Evolutionary conservation across 2,888 invertebrate genomes (phyloP), one percentile per base, ranked within the genome.

Genomic region (Brenthis daphne): DNA sequence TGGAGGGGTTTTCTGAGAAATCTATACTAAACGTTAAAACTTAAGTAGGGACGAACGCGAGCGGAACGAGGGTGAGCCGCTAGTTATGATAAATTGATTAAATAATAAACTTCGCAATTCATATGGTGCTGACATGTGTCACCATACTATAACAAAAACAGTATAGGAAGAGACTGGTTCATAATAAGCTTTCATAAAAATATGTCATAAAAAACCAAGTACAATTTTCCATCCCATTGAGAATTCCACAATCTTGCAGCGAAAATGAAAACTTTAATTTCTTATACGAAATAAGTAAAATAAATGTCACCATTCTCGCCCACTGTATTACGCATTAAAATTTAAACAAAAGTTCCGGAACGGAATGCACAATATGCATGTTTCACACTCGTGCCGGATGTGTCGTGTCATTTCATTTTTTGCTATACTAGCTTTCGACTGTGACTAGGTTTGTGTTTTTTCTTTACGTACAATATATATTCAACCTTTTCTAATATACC

Each of bases 331-430:
- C 66, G 65, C 70, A 68, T 72, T 73, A 72, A 73, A 72, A 68
- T 70, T 70, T 70, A 72, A 70, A 72, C 68, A 69, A 72, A 72
- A 70, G 51, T 65, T 60, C 63, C 68, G 63, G 24, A 24, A 58
- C 58, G 51, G 68, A 67, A 70, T 70, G 72, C 57, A 65, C 69
- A 69, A 70, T 71, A 71, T 69, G 69, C 74, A 66, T 72, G 72
- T 73, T 73, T 68, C 68, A 65, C 68, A 72, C 70, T 47, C 54
- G 33, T 66, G 58, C 54, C 55, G 61, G 58, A 67, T 67, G 70
- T 74, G 74, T 73, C 71, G 65, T 71, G 70, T 74, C 69, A 74
- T 75, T 73, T 73, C 61, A 71, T 64, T 66, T 73, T 70, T 71
- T 69, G 64, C 60, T 70, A 64, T 57, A 43, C 37, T 43, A 43